Evolutionary conservation across 2,113 vertebrate species (phyloP).

Genomic region (Entelurus aequoreus): DNA sequence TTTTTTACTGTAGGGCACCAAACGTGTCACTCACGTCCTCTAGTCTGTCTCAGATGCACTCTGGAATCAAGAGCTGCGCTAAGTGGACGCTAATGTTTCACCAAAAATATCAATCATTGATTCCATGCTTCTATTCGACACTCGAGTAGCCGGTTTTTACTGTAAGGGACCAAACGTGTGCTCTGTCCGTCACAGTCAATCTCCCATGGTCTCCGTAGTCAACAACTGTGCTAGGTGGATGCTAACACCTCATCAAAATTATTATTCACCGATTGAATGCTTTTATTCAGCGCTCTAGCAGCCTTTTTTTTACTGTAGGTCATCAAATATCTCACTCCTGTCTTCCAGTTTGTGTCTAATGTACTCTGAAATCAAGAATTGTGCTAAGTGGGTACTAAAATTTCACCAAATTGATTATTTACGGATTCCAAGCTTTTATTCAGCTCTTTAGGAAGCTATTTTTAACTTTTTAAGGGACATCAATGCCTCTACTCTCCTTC

Average conservation of each 20-base stretch:
- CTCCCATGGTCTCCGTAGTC: too few relatives aligned
- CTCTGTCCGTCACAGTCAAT: not conserved
- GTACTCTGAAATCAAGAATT: constrained; percentile 48
- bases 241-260: too few relatives aligned
- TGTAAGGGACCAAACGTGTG: too few relatives aligned
- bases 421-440: constrained; percentile 13
- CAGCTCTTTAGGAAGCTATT: constrained; percentile 51
- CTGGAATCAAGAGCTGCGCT: constrained; percentile 53
- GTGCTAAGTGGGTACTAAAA: constrained; percentile 31
- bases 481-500: constrained; percentile 38
- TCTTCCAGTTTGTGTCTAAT: constrained; percentile 47
- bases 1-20: constrained; percentile 82
- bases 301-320: constrained; percentile 81
- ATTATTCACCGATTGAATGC: too few relatives aligned
- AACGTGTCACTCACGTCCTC: constrained; percentile 79
- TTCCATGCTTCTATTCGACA: too few relatives aligned
- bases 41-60: constrained; percentile 44
- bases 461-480: constrained; percentile 42
- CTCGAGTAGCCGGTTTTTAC: too few relatives aligned
- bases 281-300: too few relatives aligned
- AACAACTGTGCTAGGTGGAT: too few relatives aligned
- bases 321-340: constrained; percentile 78
- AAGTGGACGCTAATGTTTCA: constrained; percentile 33
- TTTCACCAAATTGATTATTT: constrained; percentile 40
- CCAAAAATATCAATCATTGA: too few relatives aligned